Conservation (phyloP, 53 echinoderm and acorn worm genomes). For the Stichopus horrens region DNA sequence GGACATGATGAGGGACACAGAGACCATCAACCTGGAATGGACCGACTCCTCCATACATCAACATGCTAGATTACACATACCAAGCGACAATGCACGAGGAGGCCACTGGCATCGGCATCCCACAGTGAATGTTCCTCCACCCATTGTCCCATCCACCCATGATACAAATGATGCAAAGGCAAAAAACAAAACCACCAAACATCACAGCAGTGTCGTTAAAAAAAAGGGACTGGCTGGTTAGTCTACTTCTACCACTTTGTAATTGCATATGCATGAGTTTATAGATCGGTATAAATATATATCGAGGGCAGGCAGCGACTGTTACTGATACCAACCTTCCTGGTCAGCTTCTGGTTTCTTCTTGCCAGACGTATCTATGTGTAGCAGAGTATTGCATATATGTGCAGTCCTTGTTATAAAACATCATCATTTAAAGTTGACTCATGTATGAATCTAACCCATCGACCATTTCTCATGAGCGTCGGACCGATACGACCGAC, state of each 20-base stretch:
- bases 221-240: slow-evolving; percentile 15
- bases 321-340: slow-evolving; percentile 32
- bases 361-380: slow-evolving; percentile 33
- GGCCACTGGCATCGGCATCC: too few relatives aligned
- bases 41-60: neutral
- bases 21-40: neutral
- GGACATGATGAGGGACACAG: neutral
- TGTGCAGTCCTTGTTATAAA: neutral
- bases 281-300: slow-evolving; percentile 23
- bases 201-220: slow-evolving; percentile 23
- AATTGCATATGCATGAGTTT: slow-evolving; percentile 11
- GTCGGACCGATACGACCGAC: too few relatives aligned
- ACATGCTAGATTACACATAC: neutral
- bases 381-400: slow-evolving; percentile 16
- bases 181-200: neutral
- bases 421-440: neutral
- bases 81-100: neutral
- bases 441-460: neutral
- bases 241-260: slow-evolving; percentile 27
- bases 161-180: neutral
- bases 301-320: neutral
- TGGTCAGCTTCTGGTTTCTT: slow-evolving; percentile 30
- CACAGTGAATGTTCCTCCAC: neutral
- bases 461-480: neutral
- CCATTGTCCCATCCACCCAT: neutral